phyloP scores from a whole-genome alignment of 2,797 vertebrate species.

The Peromyscus melanophrys region DNA sequence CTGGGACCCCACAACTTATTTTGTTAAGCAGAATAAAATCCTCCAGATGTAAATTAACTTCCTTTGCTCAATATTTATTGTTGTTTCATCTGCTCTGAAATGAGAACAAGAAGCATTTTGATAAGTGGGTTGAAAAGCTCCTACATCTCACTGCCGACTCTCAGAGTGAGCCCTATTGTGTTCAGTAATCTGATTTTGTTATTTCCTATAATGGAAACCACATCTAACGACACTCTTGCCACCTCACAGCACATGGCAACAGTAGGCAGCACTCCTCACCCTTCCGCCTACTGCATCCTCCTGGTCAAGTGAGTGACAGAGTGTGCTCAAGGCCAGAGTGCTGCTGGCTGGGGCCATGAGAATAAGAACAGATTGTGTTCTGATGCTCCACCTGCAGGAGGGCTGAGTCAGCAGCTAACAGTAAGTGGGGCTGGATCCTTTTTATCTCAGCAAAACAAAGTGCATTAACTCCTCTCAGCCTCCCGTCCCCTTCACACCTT shows the following conservation, averaged over 20 bases:
- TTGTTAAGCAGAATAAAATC: constrained; percentile 65
- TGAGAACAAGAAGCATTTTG: constrained; percentile 78
- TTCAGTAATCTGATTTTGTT: constrained; percentile 80
- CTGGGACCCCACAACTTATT: constrained; percentile 50
- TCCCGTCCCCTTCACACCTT: not conserved
- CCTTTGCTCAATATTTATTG: constrained; percentile 69
- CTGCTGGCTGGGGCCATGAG: not conserved
- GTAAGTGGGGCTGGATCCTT: not conserved
- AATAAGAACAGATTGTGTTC: not conserved
- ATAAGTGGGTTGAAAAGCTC: constrained; percentile 81
- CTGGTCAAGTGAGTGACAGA: not conserved
- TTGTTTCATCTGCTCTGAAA: constrained; percentile 45
- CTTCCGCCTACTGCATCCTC: not conserved
- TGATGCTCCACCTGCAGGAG: not conserved
- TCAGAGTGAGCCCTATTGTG: constrained; percentile 72
- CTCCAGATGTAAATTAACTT: constrained; percentile 68
- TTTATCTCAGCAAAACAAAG: constrained; percentile 62
- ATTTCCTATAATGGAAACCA: constrained; percentile 75
- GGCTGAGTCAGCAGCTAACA: not conserved
- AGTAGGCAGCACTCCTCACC: not conserved
- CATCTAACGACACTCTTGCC: constrained; percentile 72
- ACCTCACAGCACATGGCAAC: constrained; percentile 36
- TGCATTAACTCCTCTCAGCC: not conserved
- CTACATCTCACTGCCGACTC: constrained; percentile 68
- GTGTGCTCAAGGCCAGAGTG: not conserved